Conservation (phyloP, 2,797 vertebrate species). For the Dipus sagitta region DNA sequence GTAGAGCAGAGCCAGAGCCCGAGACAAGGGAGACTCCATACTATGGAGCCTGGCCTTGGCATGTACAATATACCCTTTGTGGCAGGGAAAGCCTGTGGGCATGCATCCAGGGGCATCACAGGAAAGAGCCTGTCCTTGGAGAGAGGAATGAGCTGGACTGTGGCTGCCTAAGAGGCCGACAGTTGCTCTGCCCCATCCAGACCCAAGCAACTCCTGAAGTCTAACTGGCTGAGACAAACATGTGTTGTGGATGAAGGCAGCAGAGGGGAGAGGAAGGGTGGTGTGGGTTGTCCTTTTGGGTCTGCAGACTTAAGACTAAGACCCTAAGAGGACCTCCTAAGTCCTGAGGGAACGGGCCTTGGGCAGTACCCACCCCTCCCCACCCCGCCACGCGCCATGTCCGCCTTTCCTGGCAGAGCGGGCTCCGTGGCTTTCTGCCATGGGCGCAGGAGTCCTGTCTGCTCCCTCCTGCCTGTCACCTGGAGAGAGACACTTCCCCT, state of each 20-base stretch:
- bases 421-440: neutral
- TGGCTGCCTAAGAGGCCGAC: too few species aligned
- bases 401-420: neutral
- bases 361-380: neutral
- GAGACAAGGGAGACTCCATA: neutral
- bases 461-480: neutral
- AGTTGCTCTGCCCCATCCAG: neutral
- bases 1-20: neutral
- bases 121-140: neutral
- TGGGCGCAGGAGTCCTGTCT: fast-evolving
- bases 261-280: neutral
- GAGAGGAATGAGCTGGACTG: neutral
- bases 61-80: neutral
- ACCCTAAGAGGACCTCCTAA: neutral
- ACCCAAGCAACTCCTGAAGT: neutral
- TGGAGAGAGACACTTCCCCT: too few species aligned
- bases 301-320: neutral
- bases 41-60: too few species aligned
- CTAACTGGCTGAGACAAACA: neutral
- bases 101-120: neutral
- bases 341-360: neutral
- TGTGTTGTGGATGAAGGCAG: neutral
- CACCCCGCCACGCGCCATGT: neutral
- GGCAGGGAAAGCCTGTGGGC: neutral
- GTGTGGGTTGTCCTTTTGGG: neutral